Percentiles rank a stretch among this genome's conserved stretches.
Conservation (phyloP, 2,888 invertebrate species). For the Holacanthella duospinosa region DNA sequence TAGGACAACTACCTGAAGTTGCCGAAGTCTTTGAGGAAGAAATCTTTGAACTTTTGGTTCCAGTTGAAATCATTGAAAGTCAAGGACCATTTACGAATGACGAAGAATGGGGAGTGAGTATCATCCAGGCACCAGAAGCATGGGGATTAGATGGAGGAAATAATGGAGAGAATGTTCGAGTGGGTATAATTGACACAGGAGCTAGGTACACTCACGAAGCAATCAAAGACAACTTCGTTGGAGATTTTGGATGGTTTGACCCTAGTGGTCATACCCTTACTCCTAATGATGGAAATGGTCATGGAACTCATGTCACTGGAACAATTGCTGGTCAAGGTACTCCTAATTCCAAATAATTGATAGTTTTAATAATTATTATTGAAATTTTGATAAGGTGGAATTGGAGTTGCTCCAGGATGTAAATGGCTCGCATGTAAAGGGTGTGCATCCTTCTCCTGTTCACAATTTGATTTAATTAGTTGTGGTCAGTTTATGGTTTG, state of each 20-base stretch:
- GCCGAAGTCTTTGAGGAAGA: not conserved
- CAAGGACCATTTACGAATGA: not conserved
- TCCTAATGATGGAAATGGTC: not conserved
- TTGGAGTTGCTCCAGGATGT: constrained; percentile 20
- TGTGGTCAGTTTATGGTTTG: constrained; percentile 28
- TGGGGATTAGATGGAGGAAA: constrained; percentile 2
- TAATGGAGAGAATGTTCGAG: not conserved
- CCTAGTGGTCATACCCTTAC: not conserved
- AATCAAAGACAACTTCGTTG: not conserved
- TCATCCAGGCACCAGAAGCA: not conserved
- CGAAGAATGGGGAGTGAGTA: not conserved
- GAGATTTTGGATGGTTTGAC: not conserved
- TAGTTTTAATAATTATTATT: not conserved
- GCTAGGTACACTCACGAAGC: not conserved
- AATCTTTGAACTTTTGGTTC: not conserved
- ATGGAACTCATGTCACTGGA: constrained; percentile 2
- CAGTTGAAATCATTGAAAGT: not conserved
- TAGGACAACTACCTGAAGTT: not conserved
- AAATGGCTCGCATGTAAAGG: constrained; percentile 23
- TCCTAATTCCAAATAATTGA: not conserved
- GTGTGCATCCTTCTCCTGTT: constrained; percentile 16
- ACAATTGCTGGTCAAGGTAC: constrained; percentile 13
- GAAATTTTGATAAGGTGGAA: not conserved
- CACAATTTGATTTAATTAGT: constrained; percentile 5
- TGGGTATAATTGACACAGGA: not conserved